Conservation (phyloP, 2,888 invertebrate species). For the Oegoconia quadripuncta region DNA sequence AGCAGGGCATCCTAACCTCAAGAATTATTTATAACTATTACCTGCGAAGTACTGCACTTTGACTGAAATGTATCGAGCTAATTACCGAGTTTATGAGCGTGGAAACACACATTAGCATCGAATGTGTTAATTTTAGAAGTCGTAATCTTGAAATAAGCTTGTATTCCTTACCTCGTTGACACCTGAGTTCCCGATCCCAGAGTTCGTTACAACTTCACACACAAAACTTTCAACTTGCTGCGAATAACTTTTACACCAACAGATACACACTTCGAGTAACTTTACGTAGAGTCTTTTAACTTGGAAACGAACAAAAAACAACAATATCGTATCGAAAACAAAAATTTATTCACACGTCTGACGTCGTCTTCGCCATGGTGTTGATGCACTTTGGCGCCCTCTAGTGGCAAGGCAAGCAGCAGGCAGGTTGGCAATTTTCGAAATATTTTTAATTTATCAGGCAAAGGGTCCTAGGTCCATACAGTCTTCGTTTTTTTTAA, state of each 20-base stretch:
- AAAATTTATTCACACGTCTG: slow-evolving; percentile 69
- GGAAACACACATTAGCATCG: slow-evolving; percentile 33
- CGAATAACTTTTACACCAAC: slow-evolving; percentile 46
- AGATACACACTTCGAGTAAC: slow-evolving; percentile 48
- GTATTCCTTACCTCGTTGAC: slow-evolving; percentile 77
- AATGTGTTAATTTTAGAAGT: slow-evolving; percentile 57
- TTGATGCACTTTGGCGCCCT: slow-evolving; percentile 55
- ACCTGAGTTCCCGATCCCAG: slow-evolving; percentile 74
- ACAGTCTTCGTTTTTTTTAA: too few relatives aligned
- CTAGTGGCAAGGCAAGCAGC: slow-evolving; percentile 41
- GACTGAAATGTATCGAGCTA: slow-evolving; percentile 29
- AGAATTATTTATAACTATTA: slow-evolving; percentile 69
- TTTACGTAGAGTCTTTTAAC: slow-evolving; percentile 56
- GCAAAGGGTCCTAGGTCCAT: too few relatives aligned
- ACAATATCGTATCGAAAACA: slow-evolving; percentile 68
- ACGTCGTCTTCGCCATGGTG: slow-evolving; percentile 69
- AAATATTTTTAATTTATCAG: too few relatives aligned
- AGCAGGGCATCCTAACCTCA: slow-evolving; percentile 68
- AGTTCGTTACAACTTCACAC: slow-evolving; percentile 75
- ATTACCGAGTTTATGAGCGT: slow-evolving; percentile 27
- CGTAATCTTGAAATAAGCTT: slow-evolving; percentile 62
- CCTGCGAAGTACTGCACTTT: slow-evolving; percentile 35
- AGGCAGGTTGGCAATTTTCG: too few relatives aligned
- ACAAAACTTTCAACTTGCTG: slow-evolving; percentile 64
- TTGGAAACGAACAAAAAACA: slow-evolving; percentile 64